phyloP scores from a whole-genome alignment of 2,888 invertebrate species.

The Taenaris catops region DNA sequence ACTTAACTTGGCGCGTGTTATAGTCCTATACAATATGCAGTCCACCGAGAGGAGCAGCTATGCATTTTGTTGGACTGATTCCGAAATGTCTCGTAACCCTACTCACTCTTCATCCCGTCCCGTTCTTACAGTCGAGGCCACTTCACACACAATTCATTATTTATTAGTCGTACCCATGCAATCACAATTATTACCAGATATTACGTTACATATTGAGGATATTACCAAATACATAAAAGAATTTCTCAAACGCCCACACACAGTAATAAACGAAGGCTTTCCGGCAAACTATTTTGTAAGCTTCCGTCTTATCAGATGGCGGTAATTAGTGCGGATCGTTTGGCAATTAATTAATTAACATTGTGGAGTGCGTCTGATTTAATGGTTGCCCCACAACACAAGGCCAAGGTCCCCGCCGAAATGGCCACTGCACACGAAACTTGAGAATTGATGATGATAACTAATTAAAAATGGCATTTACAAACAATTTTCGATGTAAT shows the following conservation, averaged over 20 bases:
- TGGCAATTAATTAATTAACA: slow-evolving; percentile 16
- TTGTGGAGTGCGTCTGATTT: slow-evolving; percentile 13
- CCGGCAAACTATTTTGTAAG: slow-evolving; percentile 24
- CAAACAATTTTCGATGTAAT: slow-evolving; percentile 3
- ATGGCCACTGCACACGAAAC: slow-evolving; percentile 18
- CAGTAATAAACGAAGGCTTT: slow-evolving; percentile 20
- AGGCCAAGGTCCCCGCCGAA: slow-evolving; percentile 23
- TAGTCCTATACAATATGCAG: too few relatives aligned
- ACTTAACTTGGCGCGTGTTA: too few relatives aligned
- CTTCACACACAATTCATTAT: not conserved
- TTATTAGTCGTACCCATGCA: not conserved
- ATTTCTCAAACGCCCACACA: slow-evolving; percentile 16
- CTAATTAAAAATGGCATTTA: slow-evolving; percentile 9
- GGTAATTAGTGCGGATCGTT: slow-evolving; percentile 28
- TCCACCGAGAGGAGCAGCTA: too few relatives aligned
- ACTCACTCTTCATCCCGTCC: too few relatives aligned
- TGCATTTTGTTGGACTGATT: too few relatives aligned
- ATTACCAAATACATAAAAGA: slow-evolving; percentile 16
- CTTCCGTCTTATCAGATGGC: slow-evolving; percentile 27
- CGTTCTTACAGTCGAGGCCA: not conserved
- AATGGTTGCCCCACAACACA: slow-evolving; percentile 17
- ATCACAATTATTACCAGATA: not conserved
- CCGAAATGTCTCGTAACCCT: too few relatives aligned
- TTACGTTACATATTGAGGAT: slow-evolving; percentile 12
- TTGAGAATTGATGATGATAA: slow-evolving; percentile 10